Conservation (phyloP, 2,113 vertebrate genomes). For the Pithys albifrons region DNA sequence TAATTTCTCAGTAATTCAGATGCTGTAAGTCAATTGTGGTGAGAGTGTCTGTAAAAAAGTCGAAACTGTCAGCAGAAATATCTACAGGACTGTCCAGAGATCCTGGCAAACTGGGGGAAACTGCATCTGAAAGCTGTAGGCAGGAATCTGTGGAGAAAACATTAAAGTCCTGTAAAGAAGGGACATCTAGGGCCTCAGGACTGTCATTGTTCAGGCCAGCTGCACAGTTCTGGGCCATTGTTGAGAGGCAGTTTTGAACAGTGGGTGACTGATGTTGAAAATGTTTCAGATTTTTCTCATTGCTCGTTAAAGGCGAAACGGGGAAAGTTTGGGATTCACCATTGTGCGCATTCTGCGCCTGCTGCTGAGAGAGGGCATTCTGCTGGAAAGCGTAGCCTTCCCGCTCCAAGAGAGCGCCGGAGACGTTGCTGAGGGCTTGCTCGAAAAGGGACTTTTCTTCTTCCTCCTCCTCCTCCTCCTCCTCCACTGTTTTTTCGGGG, state of each 20-base stretch:
- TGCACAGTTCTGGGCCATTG: conserved; percentile 95
- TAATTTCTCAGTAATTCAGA: conserved; percentile 89
- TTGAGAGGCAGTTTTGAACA: conserved; percentile 88
- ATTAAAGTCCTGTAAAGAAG: conserved; percentile 91
- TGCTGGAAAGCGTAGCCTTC: conserved; percentile 90
- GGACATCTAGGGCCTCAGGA: conserved; percentile 86
- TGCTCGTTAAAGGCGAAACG: conserved; percentile 85
- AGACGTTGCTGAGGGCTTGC: conserved; percentile 79
- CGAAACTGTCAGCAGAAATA: conserved; percentile 90
- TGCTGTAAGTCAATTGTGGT: conserved; percentile 94
- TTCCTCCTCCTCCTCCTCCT: conserved; percentile 83
- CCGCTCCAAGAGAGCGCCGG: conserved; percentile 86
- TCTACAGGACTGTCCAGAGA: conserved; percentile 88
- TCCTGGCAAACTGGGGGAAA: conserved; percentile 90
- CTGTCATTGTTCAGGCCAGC: conserved; percentile 93
- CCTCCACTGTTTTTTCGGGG: conserved; percentile 79
- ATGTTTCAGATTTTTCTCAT: conserved; percentile 99
- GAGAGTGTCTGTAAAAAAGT: conserved; percentile 95
- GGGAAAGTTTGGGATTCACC: conserved; percentile 86
- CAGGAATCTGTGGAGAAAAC: conserved; percentile 91
- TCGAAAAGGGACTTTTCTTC: conserved; percentile 86
- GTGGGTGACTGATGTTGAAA: conserved; percentile 90
- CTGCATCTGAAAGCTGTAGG: conserved; percentile 93
- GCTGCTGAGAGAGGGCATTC: conserved; percentile 86
- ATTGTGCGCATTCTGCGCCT: conserved; percentile 86